Base-by-base conservation (phyloP, 1,140 invertebrate species). In the Sycobia sp. region DNA sequence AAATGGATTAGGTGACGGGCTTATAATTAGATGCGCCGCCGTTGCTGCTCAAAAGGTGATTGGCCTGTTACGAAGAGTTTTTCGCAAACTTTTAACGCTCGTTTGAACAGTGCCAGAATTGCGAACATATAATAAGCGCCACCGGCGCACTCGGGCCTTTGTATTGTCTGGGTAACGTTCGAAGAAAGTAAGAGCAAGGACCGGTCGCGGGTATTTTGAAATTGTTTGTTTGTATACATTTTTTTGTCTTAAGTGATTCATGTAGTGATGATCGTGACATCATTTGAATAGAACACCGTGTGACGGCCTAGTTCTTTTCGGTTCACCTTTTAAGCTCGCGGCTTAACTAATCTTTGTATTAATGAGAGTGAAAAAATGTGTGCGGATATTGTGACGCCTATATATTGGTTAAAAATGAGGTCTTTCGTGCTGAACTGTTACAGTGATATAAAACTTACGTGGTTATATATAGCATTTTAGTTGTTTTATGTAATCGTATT, bases 31-130 rank as follows among this genome's bases (percentile, higher is more conserved):
- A 44, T n/a, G 13, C 10, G 13, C 3, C 23, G 18, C n/a, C 11
- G 38, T 43, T 41, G 9, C n/a, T 3, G 8, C 43, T 0, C 20
- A 34, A 1, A 32, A 57, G 55, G 62, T 65, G 49, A 65, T 43
- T 65, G 62, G 49, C 62, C 62, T 59, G 56, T 65, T 65, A 65
- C 62, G 62, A 59, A 44, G 57, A 56, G 44, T 57, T 64, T 64
- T 57, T 64, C 62, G 62, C 62, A 51, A 57, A 64, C 54, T 41
- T 51, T 62, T 62, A 27, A 38, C 54, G 44, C 10, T 53, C n/a
- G 25, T 39, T 49, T 38, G 22, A 27, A 38, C 41, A 41, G 43
- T 64, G 62, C 62, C 62, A 64, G 51, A 64, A 57, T 50, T 47
- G 41, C 62, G 36, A 20, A 13, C 38, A 39, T 64, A 64, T 57